Evolutionary conservation across 2,113 vertebrate species (phyloP), one percentile per base, ranked within the genome.

Genomic region (Pantherophis guttatus): DNA sequence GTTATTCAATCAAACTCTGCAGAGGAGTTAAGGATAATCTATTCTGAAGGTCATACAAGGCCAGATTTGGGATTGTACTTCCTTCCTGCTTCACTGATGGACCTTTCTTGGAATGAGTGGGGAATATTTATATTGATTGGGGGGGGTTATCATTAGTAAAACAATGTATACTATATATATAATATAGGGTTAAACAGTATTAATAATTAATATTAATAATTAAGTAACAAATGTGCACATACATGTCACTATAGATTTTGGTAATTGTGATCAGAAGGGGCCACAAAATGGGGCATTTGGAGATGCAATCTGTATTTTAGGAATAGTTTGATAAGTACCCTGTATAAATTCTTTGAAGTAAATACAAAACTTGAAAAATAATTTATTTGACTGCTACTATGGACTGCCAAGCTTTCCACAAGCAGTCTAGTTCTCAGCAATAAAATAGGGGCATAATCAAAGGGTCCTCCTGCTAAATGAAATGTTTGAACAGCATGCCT

Each of bases 371-470:
- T 65, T 88, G 65, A 93, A 89, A 8, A 4, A 86, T 26, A 92
- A 95, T 29, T 92, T 5, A 94, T 3, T 93, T 50, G n/a, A 86
- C 1, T 93, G 54, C 52, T 92, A 86, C 95, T 97, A 95, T 81
- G 52, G 54, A 75, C 44, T 11, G 0, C 91, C 50, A 58, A 65
- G 90, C 93, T 17, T 52, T 94, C 59, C 23, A 44, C 29, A 86
- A 65, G 12, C 23, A 93, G 95, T 87, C 62, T 54, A 54, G 8
- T 1, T 95, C 93, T 91, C 91, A 33, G 1, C 91, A 59, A n/a
- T 24, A 95, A 96, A 93, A 87, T 8, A 59, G 92, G 96, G 93
- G 88, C 57, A 65, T 58, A 93, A 93, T 87, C 92, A 87, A 87
- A 91, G 26, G 93, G 33, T 26, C 93, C 86, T 95, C 92, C 95